Conservation (phyloP, 1,140 invertebrate species). For the Sesamia nonagrioides region DNA sequence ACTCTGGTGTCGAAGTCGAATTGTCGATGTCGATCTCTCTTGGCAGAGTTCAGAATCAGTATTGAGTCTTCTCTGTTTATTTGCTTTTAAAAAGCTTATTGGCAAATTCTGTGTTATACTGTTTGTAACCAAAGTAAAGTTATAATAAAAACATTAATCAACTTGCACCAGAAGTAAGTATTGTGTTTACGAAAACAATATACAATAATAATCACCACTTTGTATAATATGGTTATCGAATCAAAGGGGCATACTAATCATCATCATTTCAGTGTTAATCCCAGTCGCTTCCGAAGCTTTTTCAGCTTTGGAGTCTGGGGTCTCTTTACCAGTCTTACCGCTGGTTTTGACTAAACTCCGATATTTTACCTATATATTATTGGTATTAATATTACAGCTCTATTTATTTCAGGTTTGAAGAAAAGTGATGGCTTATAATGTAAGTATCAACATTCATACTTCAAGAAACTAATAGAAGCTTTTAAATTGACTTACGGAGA, state of each 20-base stretch:
- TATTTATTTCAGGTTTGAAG: slow-evolving; percentile 17
- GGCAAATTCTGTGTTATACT: background rate
- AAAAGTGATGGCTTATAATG: slow-evolving; percentile 34
- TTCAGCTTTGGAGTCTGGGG: too few species aligned
- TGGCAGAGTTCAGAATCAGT: background rate
- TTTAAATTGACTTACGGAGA: too few species aligned
- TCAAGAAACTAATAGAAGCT: background rate
- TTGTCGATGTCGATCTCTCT: too few species aligned
- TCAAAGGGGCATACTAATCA: background rate
- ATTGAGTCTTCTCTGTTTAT: background rate
- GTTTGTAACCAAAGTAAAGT: background rate
- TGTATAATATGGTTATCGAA: background rate
- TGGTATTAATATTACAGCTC: background rate
- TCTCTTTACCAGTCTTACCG: too few species aligned
- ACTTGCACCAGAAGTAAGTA: background rate
- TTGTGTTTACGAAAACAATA: background rate
- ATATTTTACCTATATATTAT: too few species aligned
- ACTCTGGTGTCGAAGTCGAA: too few species aligned
- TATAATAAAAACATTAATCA: background rate
- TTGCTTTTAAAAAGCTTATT: background rate
- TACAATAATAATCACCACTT: background rate
- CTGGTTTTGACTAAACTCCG: too few species aligned
- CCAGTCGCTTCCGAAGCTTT: too few species aligned
- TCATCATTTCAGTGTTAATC: too few species aligned
- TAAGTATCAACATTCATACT: slow-evolving; percentile 26